Base-by-base conservation (phyloP, 1,140 invertebrate species). In the Drosophila asahinai region DNA sequence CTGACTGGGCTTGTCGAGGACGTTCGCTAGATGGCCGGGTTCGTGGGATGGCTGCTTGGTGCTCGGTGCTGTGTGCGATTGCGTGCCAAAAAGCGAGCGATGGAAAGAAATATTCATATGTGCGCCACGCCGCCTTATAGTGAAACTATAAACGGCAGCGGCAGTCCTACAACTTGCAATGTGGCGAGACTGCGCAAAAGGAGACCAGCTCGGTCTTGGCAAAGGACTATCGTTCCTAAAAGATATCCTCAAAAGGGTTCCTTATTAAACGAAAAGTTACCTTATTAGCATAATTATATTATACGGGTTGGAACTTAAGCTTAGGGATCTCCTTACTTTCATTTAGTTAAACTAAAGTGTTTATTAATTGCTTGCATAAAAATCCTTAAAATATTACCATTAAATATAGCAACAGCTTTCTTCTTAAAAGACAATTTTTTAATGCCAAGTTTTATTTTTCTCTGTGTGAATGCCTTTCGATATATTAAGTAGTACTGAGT, bases 1-100 rank as follows among this genome's bases (percentile, higher is more conserved):
- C 65, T 77, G 72, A 65, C 78, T 89, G 81, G 78, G 81, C 78
- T 90, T 68, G 81, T 87, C 84, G 84, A 87, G 84, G 84, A 87
- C 84, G 84, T 87, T 83, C 65, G 84, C 57, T 72, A 40, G 75
- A 63, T 79, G 47, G 59, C 72, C 40, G 80, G 76, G 43, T 62
- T 67, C 52, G 48, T 65, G 47, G 60, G 57, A 51, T 27, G 57
- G 64, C 58, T 30, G 22, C 38, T 58, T 62, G 54, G 78, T 71
- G 45, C 43, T 61, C 55, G 77, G 61, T 42, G 48, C 62, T 64
- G 80, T 70, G 82, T 87, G 83, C 83, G 83, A 87, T 87, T 87
- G 83, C 83, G 83, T 87, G 84, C 83, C 80, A 86, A 86, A 87
- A 79, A 72, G 62, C 81, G 59, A 83, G 54, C 80, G 70, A 72